A percentile compares a stretch with the other conserved stretches of the same genome.
These are phyloP conservation scores for Archips xylosteana DNA, from an alignment of 2,888 invertebrate genomes.

Conservation along the genomic window DNA sequence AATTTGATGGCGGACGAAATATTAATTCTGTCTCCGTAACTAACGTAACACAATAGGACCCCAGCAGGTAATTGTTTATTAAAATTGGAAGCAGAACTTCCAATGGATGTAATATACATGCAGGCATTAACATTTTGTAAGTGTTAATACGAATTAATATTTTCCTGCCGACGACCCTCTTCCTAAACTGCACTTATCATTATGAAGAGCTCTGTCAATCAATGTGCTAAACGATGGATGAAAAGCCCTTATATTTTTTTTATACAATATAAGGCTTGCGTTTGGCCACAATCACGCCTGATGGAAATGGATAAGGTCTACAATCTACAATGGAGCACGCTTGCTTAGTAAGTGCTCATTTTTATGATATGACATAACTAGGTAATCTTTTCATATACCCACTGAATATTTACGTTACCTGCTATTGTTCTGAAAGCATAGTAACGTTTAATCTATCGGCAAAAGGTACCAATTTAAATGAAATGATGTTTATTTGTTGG, in stretches of 20 bases:
- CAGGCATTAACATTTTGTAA: slow-evolving; percentile 23
- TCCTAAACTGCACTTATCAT: neutral
- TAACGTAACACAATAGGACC: slow-evolving; percentile 68
- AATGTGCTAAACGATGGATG: neutral
- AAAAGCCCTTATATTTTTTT: too few species aligned
- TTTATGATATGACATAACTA: too few species aligned
- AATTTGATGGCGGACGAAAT: slow-evolving; percentile 48
- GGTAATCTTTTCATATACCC: too few species aligned
- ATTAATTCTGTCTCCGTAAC: slow-evolving; percentile 61
- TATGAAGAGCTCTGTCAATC: neutral
- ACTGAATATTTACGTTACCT: too few species aligned
- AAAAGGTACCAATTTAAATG: neutral
- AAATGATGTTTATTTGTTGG: slow-evolving; percentile 56
- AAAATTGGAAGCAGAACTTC: slow-evolving; percentile 68
- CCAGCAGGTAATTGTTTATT: slow-evolving; percentile 61
- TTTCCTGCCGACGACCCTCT: neutral
- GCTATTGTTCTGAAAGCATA: too few species aligned
- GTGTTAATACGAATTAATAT: neutral
- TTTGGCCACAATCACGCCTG: too few species aligned
- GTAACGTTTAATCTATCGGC: too few species aligned
- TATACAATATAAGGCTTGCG: too few species aligned
- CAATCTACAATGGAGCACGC: too few species aligned
- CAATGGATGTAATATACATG: slow-evolving; percentile 52
- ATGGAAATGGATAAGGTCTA: too few species aligned
- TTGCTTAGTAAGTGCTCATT: too few species aligned